These are phyloP conservation scores for Falco concolor DNA, from an alignment of 2,797 vertebrate species.

Conservation along the genomic window DNA sequence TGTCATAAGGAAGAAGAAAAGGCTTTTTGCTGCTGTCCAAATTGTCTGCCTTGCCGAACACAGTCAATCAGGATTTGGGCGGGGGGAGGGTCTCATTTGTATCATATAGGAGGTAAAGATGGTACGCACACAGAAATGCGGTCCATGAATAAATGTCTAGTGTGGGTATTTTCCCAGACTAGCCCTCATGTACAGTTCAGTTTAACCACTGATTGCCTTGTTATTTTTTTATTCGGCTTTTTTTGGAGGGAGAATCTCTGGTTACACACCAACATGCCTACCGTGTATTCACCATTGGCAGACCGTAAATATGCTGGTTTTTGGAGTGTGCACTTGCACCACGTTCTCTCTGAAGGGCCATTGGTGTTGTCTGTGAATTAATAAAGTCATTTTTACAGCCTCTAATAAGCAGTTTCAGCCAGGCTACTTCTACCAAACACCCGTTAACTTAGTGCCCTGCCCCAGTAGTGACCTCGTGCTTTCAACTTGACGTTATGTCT, in stretches of 20 bases:
- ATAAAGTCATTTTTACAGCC: neutral
- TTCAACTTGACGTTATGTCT: neutral
- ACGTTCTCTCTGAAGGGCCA: neutral
- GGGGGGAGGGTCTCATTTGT: neutral
- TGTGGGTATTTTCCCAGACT: neutral
- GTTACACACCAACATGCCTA: constrained; percentile 20
- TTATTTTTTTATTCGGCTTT: constrained; percentile 35
- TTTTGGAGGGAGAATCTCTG: constrained; percentile 14
- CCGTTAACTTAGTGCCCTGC: neutral
- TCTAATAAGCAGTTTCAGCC: neutral
- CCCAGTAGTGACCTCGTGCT: neutral
- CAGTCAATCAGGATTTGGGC: neutral
- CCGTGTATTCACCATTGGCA: neutral
- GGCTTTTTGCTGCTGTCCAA: constrained; percentile 26
- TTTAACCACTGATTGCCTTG: constrained; percentile 63
- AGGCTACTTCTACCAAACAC: neutral
- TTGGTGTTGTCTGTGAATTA: neutral
- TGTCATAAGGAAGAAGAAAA: neutral
- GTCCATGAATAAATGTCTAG: neutral
- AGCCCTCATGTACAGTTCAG: constrained; percentile 3
- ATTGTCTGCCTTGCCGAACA: constrained; percentile 9
- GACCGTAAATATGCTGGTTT: neutral
- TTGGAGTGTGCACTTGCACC: neutral
- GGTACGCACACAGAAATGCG: neutral
- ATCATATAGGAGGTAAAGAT: neutral